Percentiles rank a stretch among this genome's conserved stretches.
Evolutionary conservation across 2,888 invertebrate genomes (phyloP).

Genomic region (Drosophila infuscata): DNA sequence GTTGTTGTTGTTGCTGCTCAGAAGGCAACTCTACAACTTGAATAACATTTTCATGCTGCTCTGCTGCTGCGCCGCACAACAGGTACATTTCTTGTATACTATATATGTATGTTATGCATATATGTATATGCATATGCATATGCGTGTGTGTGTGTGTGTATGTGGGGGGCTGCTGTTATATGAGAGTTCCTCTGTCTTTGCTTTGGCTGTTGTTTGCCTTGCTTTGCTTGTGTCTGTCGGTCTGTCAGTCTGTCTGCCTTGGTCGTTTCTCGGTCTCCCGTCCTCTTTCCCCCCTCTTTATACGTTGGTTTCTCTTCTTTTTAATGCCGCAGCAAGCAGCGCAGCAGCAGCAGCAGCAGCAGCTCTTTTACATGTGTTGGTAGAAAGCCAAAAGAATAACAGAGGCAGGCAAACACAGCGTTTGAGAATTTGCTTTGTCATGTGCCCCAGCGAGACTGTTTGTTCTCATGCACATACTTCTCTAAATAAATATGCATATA

Average conservation of each 20-base stretch:
- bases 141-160: neutral
- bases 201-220: conserved; percentile 7
- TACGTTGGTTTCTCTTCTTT: conserved; percentile 29
- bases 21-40: conserved; percentile 57
- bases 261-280: conserved; percentile 49
- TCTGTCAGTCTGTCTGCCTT: conserved; percentile 58
- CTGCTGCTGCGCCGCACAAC: conserved; percentile 37
- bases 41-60: conserved; percentile 57
- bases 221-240: conserved; percentile 10
- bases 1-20: conserved; percentile 17
- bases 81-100: conserved; percentile 39
- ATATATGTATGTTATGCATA: conserved; percentile 38
- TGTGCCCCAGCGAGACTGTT: conserved; percentile 40
- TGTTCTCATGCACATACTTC: conserved; percentile 52
- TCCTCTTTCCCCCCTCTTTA: neutral
- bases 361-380: conserved; percentile 49
- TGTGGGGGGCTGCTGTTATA: conserved; percentile 56
- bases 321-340: conserved; percentile 20
- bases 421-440: conserved; percentile 70
- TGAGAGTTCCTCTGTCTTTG: conserved; percentile 61
- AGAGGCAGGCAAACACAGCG: conserved; percentile 52
- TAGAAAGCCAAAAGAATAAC: conserved; percentile 69
- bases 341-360: conserved; percentile 20
- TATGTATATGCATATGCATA: conserved; percentile 17
- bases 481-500: conserved; percentile 19